phyloP scores from a whole-genome alignment of 1,140 invertebrate species.

The Tetranychus cinnabarinus region DNA sequence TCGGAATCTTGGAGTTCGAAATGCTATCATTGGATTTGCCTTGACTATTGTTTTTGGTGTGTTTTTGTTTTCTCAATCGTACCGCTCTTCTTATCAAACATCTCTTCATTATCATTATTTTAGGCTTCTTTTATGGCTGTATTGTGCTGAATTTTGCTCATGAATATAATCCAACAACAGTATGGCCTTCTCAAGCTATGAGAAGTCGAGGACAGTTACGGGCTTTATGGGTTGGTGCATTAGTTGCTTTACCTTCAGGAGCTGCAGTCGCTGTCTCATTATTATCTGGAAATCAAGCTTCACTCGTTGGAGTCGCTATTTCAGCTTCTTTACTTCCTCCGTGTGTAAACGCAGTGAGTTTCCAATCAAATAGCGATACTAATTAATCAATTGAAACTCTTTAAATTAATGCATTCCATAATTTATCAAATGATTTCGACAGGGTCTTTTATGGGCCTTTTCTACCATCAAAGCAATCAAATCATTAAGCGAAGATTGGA shows the following conservation, averaged over 20 bases:
- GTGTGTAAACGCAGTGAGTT: conserved; percentile 53
- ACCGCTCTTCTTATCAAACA: background rate
- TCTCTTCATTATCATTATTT: conserved; percentile 4
- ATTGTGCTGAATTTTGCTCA: conserved; percentile 39
- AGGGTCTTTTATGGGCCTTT: background rate
- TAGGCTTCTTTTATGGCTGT: conserved; percentile 50
- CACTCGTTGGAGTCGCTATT: conserved; percentile 64
- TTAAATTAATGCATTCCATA: too few relatives aligned
- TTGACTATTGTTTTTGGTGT: background rate
- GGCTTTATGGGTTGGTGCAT: conserved; percentile 36
- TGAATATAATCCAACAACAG: conserved; percentile 35
- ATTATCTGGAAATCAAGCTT: conserved; percentile 54
- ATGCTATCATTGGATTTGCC: conserved; percentile 29
- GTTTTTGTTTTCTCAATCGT: background rate
- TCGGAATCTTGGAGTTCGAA: conserved; percentile 36
- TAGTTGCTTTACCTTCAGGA: conserved; percentile 44
- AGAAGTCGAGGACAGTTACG: conserved; percentile 34
- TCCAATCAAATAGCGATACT: background rate
- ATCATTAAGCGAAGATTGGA: background rate
- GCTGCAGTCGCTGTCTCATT: conserved; percentile 60
- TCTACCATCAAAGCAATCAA: background rate
- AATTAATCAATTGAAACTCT: background rate
- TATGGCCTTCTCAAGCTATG: conserved; percentile 62
- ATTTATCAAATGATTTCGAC: background rate
- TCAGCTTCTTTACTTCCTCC: conserved; percentile 65